A percentile compares a stretch with the other conserved stretches of the same genome.
Evolutionary conservation across 1,140 invertebrate species (phyloP).

Genomic region (Dendrolimus kikuchii): DNA sequence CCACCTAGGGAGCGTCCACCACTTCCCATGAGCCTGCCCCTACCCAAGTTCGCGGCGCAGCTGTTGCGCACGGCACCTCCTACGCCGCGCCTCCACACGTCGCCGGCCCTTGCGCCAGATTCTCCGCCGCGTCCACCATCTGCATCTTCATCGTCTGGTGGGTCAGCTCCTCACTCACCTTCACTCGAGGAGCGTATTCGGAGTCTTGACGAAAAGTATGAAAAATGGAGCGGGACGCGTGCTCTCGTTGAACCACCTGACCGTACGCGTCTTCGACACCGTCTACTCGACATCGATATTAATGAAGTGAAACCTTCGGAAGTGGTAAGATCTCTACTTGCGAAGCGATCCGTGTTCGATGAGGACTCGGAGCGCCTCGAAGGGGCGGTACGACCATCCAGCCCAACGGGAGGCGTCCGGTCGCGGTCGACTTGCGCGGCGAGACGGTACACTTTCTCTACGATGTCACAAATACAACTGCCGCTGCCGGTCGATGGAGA

Average conservation of each 20-base stretch:
- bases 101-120: conserved; percentile 51
- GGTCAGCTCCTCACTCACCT: conserved; percentile 73
- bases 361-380: conserved; percentile 95
- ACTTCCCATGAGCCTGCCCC: conserved; percentile 82
- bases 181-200: conserved; percentile 90
- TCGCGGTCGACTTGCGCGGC: conserved; percentile 25
- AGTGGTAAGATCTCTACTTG: conserved; percentile 92
- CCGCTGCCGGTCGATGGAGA: conserved; percentile 1
- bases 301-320: conserved; percentile 91
- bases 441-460: conserved; percentile 77
- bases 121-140: conserved; percentile 60
- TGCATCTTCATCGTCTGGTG: conserved; percentile 75
- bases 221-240: conserved; percentile 87
- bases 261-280: conserved; percentile 75
- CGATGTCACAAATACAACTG: conserved; percentile 46
- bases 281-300: conserved; percentile 81
- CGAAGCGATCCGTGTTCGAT: conserved; percentile 95
- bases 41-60: conserved; percentile 89
- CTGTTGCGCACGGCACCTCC: conserved; percentile 62
- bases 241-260: conserved; percentile 60
- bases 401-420: conserved; percentile 43
- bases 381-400: conserved; percentile 77
- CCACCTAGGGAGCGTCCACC: conserved; percentile 73
- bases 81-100: conserved; percentile 47
- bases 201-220: conserved; percentile 93